Percentiles rank a stretch among this genome's conserved stretches.
These are phyloP conservation scores for Cataglyphis cursor DNA, from an alignment of 2,888 invertebrate genomes.

Conservation along the genomic window DNA sequence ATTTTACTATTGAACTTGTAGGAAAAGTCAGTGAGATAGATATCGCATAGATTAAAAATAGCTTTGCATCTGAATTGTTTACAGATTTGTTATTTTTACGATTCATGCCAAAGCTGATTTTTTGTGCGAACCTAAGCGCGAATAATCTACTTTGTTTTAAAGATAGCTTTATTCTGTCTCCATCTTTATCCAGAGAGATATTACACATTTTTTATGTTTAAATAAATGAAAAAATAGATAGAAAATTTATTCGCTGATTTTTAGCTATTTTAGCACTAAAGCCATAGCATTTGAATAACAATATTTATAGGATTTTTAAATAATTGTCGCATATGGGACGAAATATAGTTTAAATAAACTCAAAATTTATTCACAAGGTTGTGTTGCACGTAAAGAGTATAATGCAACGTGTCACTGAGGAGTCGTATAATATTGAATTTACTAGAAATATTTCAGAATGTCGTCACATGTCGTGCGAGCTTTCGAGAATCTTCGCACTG, in stretches of 20 bases:
- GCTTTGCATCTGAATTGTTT: not conserved
- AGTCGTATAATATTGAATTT: slow-evolving; percentile 36
- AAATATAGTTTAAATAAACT: not conserved
- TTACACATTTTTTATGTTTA: not conserved
- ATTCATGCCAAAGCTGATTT: not conserved
- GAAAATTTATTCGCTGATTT: not conserved
- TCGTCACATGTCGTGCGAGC: slow-evolving; percentile 17
- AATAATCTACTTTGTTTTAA: not conserved
- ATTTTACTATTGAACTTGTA: not conserved
- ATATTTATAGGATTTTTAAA: not conserved
- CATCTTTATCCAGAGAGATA: not conserved
- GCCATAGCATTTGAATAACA: not conserved
- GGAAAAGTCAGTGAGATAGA: not conserved
- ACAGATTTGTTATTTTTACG: not conserved
- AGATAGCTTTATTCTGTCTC: not conserved
- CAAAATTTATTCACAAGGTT: not conserved
- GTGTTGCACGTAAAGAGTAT: not conserved
- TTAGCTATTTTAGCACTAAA: not conserved
- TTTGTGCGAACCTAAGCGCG: not conserved
- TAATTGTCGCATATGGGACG: not conserved
- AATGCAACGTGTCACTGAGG: not conserved
- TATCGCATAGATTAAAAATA: not conserved
- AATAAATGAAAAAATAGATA: not conserved
- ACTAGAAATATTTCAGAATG: not conserved
- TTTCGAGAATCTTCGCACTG: slow-evolving; percentile 72